Base-by-base conservation (phyloP, 2,797 vertebrate species). In the Avahi laniger region DNA sequence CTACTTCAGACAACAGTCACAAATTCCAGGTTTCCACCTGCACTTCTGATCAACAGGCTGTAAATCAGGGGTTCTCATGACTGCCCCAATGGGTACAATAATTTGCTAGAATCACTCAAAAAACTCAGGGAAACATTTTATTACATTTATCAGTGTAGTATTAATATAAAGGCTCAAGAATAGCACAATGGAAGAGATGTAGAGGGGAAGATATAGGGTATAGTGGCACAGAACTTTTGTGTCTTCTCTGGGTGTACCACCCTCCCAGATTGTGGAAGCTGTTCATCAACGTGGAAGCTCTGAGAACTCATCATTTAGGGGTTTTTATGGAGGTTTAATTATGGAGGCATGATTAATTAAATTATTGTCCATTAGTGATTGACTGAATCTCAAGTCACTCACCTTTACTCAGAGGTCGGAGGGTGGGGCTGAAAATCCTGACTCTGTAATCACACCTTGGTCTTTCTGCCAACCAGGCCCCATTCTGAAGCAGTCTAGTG, bases 181-280 rank as follows among this genome's bases (percentile, higher is more conserved):
- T 24, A 48, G 33, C 18, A 33, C 48, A 38, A 33, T 15, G 2
- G 24, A 70, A 26, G 3, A 12, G 13, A 61, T 1, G 0, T 6
- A 7, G 33, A 35, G 24, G 18, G 17, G 24, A 14, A 52, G 26
- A 1, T 2, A 12, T 13, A 17, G 12, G 7, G 20, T 10, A 9
- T 13, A 2, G 9, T 4, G 1, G 24, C 13, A 7, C 7, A 54
- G 35, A 13, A 13, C 7, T 30, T 9, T 26, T 30, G 5, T 38
- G 33, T 0, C 20, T 70, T 63, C 30, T 38, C 13, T 84, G 79
- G 4, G 6, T 38, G 48, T 9, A 15, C 9, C 26, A 11, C 3
- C 2, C 2, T 46, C 33, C 41, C 54, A 17, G 12, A 20, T 46
- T 14, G 20, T 65, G 57, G 26, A 59, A 59, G 24, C 26, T 59